phyloP scores from a whole-genome alignment of 2,797 vertebrate species.

The Acridotheres tristis region DNA sequence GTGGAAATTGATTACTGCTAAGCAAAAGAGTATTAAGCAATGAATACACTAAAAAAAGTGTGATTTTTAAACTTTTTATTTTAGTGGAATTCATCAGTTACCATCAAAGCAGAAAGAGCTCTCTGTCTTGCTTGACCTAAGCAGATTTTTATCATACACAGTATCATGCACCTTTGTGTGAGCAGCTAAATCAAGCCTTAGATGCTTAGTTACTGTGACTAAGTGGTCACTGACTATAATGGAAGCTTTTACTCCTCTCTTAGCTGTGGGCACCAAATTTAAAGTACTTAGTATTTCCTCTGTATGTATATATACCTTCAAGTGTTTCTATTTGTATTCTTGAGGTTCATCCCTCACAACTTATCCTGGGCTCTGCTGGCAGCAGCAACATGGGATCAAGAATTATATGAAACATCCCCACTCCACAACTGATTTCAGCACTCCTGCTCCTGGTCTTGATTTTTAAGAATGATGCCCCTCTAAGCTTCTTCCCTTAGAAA shows the following conservation, averaged over 20 bases:
- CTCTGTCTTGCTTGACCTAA: background rate
- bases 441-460: background rate
- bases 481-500: background rate
- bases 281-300: background rate
- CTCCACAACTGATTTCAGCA: background rate
- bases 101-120: background rate
- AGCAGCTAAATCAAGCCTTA: background rate
- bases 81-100: background rate
- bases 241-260: background rate
- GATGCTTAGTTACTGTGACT: background rate
- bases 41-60: background rate
- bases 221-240: background rate
- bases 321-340: background rate
- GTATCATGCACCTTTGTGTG: background rate
- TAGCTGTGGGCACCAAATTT: background rate
- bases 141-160: background rate
- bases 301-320: background rate
- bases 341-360: background rate
- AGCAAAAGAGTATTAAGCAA: background rate
- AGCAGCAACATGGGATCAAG: background rate
- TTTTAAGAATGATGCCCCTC: background rate
- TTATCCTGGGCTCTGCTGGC: background rate
- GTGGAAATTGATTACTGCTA: constrained; percentile 5
- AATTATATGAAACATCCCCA: background rate
- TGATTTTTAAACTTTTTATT: background rate